Evolutionary conservation across 2,113 vertebrate species (phyloP).

Genomic region (Fregetta grallaria): DNA sequence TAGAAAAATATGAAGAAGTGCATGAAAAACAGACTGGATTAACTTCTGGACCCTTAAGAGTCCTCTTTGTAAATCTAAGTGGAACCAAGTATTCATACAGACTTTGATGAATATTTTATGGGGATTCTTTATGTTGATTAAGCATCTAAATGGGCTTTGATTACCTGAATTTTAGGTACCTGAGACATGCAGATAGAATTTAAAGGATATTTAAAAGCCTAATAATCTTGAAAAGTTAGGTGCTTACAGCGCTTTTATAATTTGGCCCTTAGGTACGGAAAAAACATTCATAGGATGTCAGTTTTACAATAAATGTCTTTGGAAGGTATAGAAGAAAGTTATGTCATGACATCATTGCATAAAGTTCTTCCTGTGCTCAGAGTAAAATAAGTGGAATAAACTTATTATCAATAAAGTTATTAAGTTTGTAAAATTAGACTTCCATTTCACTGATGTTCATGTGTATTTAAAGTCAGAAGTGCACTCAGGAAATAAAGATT

Average conservation of each 20-base stretch:
- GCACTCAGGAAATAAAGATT: neutral
- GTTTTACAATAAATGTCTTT: neutral
- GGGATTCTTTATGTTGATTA: neutral
- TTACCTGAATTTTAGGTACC: neutral
- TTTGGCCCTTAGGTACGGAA: neutral
- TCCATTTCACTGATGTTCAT: neutral
- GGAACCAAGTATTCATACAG: neutral
- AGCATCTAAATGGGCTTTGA: neutral
- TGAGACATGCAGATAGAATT: neutral
- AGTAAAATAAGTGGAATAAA: neutral
- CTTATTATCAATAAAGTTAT: neutral
- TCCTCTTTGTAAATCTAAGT: neutral
- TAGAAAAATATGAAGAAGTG: neutral
- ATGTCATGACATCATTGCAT: neutral
- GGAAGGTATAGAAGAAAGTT: neutral
- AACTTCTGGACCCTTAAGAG: neutral
- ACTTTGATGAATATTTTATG: neutral
- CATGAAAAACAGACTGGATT: neutral
- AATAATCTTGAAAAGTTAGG: neutral
- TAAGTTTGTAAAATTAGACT: neutral
- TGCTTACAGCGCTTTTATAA: neutral
- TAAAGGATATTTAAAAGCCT: neutral
- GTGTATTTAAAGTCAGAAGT: neutral
- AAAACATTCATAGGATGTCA: rapidly evolving
- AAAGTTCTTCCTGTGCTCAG: neutral